Conservation (phyloP, 1,140 invertebrate species). For the Camponotus pennsylvanicus region DNA sequence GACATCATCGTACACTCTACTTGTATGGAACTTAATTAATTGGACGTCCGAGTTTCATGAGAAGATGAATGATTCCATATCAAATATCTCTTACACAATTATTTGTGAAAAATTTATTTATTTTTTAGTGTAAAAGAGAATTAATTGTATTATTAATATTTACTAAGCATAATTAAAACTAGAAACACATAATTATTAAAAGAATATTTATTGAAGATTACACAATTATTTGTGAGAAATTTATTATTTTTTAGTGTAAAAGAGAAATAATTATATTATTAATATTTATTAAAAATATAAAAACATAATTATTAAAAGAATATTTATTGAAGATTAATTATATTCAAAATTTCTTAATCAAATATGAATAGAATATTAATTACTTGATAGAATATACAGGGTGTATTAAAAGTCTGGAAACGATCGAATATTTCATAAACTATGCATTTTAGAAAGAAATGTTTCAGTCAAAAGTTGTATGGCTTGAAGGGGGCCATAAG, state of each 20-base stretch:
- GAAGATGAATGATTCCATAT: not conserved
- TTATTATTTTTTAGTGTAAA: not conserved
- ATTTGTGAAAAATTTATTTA: not conserved
- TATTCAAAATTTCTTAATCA: not conserved
- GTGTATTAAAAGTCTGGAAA: no score
- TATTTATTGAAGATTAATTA: not conserved
- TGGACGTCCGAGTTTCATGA: not conserved
- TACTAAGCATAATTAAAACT: not conserved
- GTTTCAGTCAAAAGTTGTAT: no score
- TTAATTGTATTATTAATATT: not conserved
- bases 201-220: not conserved
- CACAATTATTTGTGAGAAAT: not conserved
- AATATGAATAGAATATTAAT: not conserved
- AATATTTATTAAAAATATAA: not conserved
- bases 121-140: not conserved
- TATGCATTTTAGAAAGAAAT: no score
- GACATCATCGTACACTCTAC: constrained; percentile 13
- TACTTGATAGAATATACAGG: not conserved
- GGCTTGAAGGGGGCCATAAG: no score
- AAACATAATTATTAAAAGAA: not conserved
- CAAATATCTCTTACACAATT: not conserved
- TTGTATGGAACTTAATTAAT: constrained; percentile 44
- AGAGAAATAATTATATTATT: not conserved
- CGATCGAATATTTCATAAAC: no score
- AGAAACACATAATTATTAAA: not conserved